phyloP scores from a whole-genome alignment of 2,113 vertebrate species.

The Chlamydotis undulata region DNA sequence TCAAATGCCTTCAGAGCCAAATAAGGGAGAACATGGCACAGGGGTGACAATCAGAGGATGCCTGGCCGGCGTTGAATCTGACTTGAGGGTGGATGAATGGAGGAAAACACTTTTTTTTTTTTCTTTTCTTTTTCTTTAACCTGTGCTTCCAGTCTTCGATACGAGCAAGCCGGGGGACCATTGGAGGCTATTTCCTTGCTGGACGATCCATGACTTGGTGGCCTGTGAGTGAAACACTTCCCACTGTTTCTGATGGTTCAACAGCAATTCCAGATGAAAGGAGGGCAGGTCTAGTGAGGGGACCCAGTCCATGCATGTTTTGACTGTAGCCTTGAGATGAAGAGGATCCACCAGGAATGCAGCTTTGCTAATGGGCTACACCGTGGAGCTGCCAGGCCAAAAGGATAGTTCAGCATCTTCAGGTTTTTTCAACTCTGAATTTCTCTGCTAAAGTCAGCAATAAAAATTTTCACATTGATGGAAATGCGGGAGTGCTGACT shows the following conservation, averaged over 20 bases:
- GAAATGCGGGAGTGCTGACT: not conserved
- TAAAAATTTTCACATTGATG: not conserved
- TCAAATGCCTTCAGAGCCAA: not conserved
- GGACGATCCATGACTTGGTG: constrained; percentile 94
- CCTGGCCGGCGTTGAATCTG: not conserved
- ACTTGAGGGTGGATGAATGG: not conserved
- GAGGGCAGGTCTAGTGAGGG: not conserved
- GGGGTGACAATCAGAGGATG: not conserved
- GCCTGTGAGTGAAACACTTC: constrained; percentile 83
- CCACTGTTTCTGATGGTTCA: not conserved
- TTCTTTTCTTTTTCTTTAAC: not conserved
- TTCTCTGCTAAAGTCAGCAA: not conserved
- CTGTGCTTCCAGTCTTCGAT: constrained; percentile 81
- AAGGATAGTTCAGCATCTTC: not conserved
- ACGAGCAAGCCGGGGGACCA: constrained; percentile 82
- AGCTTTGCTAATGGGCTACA: not conserved
- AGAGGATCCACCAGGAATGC: not conserved
- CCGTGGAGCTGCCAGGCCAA: not conserved
- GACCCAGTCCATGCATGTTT: not conserved
- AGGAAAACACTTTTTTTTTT: not conserved
- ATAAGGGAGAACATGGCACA: not conserved
- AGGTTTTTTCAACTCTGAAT: not conserved
- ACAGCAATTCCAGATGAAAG: not conserved
- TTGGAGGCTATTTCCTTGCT: constrained; percentile 93
- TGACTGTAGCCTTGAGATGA: not conserved